Evolutionary conservation across 1,140 invertebrate species (phyloP).

Genomic region (Cheumatopsyche charites): DNA sequence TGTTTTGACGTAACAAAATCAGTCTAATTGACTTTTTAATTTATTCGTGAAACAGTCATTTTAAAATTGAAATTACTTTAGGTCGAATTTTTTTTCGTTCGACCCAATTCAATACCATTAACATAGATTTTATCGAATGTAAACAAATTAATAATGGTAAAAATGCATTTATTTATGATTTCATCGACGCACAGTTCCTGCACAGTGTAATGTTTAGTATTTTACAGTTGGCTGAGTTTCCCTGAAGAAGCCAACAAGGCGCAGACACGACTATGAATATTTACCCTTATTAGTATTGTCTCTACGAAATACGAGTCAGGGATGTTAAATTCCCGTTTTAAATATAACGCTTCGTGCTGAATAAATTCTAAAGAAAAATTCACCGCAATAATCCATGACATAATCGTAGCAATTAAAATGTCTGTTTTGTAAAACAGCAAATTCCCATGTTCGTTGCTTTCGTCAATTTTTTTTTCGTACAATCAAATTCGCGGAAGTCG

Average conservation of each 20-base stretch:
- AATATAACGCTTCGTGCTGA: too few relatives aligned
- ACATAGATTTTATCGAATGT: too few relatives aligned
- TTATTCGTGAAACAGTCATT: neutral
- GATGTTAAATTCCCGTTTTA: neutral
- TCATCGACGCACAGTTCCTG: conserved; percentile 29
- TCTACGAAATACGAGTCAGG: neutral
- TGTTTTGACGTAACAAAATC: too few relatives aligned
- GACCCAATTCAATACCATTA: neutral
- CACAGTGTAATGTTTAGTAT: conserved; percentile 38
- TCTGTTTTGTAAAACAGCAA: too few relatives aligned
- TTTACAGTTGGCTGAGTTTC: conserved; percentile 38
- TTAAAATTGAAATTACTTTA: neutral
- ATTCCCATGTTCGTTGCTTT: too few relatives aligned
- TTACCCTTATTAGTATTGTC: conserved; percentile 36
- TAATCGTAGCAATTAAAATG: too few relatives aligned
- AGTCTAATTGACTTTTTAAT: too few relatives aligned
- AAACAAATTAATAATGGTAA: too few relatives aligned
- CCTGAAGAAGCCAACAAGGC: conserved; percentile 42
- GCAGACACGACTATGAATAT: conserved; percentile 43
- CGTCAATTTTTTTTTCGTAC: too few relatives aligned
- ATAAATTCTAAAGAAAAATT: neutral
- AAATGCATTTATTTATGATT: too few relatives aligned
- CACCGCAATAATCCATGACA: too few relatives aligned
- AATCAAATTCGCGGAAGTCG: too few relatives aligned
- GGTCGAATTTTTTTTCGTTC: neutral